Percentiles rank a stretch among this genome's conserved stretches.
phyloP scores from a whole-genome alignment of 2,797 vertebrate species.

The Numenius phaeopus region DNA sequence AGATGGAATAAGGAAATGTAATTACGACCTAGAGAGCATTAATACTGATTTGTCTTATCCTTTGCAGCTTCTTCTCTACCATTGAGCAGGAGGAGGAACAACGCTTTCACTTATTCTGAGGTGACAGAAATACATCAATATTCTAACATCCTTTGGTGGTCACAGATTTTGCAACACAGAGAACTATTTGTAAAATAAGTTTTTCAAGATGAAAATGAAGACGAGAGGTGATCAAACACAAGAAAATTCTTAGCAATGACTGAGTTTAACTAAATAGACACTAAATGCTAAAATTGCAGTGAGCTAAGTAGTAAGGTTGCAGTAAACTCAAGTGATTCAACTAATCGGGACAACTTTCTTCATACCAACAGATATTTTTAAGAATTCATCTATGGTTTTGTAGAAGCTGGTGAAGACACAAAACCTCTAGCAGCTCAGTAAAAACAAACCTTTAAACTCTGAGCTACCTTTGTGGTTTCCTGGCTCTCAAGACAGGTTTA shows the following conservation, averaged over 20 bases:
- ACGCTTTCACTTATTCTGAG: neutral
- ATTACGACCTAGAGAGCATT: neutral
- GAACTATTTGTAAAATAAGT: neutral
- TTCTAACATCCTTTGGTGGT: neutral
- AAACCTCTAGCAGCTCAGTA: neutral
- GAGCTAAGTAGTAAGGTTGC: neutral
- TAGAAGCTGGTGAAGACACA: neutral
- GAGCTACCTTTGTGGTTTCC: neutral
- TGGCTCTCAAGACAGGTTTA: neutral
- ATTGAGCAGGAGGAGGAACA: neutral
- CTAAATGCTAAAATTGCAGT: neutral
- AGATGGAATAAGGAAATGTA: neutral
- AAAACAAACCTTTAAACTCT: neutral
- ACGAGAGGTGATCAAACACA: neutral
- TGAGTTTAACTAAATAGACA: neutral
- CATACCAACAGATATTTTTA: neutral
- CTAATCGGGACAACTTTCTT: neutral
- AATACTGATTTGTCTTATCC: neutral
- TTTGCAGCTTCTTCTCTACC: neutral
- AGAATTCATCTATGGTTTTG: neutral
- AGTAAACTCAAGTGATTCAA: neutral
- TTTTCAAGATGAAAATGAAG: neutral
- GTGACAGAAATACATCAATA: neutral
- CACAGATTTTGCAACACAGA: neutral
- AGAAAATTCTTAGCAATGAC: neutral